Evolutionary conservation across 1,140 invertebrate species (phyloP), one percentile per base, ranked within the genome.

Genomic region (Rhynchophorus ferrugineus): DNA sequence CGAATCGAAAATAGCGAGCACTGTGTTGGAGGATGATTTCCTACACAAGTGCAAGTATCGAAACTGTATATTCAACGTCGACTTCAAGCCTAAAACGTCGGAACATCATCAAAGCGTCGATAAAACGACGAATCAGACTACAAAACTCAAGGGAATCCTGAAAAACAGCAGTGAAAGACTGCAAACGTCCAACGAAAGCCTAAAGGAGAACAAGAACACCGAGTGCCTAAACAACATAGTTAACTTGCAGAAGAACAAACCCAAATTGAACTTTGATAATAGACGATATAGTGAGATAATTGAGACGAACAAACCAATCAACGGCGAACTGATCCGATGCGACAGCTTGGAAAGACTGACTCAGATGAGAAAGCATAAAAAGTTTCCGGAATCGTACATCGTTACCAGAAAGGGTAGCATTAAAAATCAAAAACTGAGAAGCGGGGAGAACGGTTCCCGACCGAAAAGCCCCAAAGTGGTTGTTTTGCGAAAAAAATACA

Each of bases 11-110:
- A 59, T 53, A 21, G 58, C 35, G 55, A 49, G 37, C 34, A 58
- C 58, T 19, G 58, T 58, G 17, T 29, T 54, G 17, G 58, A 60
- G 16, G 47, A 61, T 11, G 61, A 68, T 46, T 67, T 69, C 59
- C 60, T 61, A 41, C 68, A 70, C 52, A 60, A 66, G 29, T 70
- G 68, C 53, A 45, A 66, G 57, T 70, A 63, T 51, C 61, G 55
- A 20, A 69, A 70, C 54, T 70, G 68, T 42, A 70, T 70, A 47
- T 70, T 70, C 56, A 70, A 70, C 52, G 58, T 60, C 14, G 59
- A 65, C 51, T 62, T 56, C 52, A 47, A 34, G n/a, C 45, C 51
- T 44, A 50, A 50, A 48, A 47, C 18, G 34, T 58, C 60, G 61
- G 62, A 61, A 61, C 62, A 63, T 43, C 24, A 57, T 33, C 46